Evolutionary conservation across 2,888 invertebrate species (phyloP).

Genomic region (Pseudeuparius sepicola): DNA sequence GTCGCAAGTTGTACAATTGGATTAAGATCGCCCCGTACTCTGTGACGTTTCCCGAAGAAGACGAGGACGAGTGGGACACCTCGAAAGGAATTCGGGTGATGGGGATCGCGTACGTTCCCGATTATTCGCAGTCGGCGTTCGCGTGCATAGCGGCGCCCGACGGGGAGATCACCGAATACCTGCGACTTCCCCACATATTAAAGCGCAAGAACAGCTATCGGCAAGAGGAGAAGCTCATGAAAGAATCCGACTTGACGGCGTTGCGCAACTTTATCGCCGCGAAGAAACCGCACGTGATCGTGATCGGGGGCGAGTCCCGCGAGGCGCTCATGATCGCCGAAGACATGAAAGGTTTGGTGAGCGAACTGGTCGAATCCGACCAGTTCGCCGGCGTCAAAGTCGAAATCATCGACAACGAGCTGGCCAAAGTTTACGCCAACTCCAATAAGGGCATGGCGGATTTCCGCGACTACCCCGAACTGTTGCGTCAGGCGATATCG

Average conservation of each 20-base stretch:
- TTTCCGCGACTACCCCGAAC: slow-evolving; percentile 85
- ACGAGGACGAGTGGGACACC: slow-evolving; percentile 87
- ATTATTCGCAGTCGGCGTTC: slow-evolving; percentile 76
- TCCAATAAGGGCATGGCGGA: slow-evolving; percentile 79
- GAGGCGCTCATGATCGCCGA: slow-evolving; percentile 74
- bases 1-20: slow-evolving; percentile 82
- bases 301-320: slow-evolving; percentile 73
- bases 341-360: slow-evolving; percentile 65
- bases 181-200: slow-evolving; percentile 77
- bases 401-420: slow-evolving; percentile 88
- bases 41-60: slow-evolving; percentile 63
- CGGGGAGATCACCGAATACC: slow-evolving; percentile 86
- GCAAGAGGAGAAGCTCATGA: slow-evolving; percentile 52
- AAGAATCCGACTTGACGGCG: slow-evolving; percentile 53
- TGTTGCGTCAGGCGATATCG: slow-evolving; percentile 87
- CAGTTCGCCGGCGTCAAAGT: slow-evolving; percentile 81
- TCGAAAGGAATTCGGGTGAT: slow-evolving; percentile 70
- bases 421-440: slow-evolving; percentile 86
- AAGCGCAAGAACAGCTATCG: slow-evolving; percentile 69
- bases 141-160: slow-evolving; percentile 79
- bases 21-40: slow-evolving; percentile 73
- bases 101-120: slow-evolving; percentile 81
- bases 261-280: slow-evolving; percentile 73
- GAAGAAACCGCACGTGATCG: slow-evolving; percentile 80
- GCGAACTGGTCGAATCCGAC: slow-evolving; percentile 68